phyloP scores from a whole-genome alignment of 1,140 invertebrate species.

The Phortica variegata region DNA sequence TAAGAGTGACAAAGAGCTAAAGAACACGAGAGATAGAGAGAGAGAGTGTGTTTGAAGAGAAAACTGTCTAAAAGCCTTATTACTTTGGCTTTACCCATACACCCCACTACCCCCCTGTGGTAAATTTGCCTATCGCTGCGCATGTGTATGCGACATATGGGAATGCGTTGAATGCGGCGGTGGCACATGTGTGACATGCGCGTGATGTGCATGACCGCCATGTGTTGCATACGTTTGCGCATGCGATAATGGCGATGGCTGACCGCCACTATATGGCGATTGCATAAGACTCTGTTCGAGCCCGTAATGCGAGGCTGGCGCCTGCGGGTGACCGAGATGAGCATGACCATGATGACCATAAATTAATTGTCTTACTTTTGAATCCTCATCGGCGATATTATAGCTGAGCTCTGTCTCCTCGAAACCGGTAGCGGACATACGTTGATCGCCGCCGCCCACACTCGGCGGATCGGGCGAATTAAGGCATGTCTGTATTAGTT shows the following conservation, averaged over 20 bases:
- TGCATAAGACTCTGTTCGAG: conserved; percentile 56
- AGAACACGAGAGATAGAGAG: no score
- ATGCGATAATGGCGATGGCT: conserved; percentile 57
- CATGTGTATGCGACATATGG: conserved; percentile 55
- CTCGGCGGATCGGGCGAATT: conserved; percentile 93
- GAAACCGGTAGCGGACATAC: conserved; percentile 97
- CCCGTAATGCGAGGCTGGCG: conserved; percentile 51
- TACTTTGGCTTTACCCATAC: no score
- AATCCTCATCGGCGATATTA: conserved; percentile 90
- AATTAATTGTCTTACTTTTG: conserved; percentile 94
- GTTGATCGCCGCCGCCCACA: conserved; percentile 74
- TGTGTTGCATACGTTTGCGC: conserved; percentile 45
- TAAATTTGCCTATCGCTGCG: conserved; percentile 41
- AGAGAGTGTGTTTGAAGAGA: no score
- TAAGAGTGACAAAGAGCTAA: no score
- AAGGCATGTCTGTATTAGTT: conserved; percentile 97
- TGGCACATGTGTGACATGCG: conserved; percentile 50
- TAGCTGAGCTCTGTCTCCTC: conserved; percentile 98
- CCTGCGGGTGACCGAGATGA: conserved; percentile 58
- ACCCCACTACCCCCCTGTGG: no score
- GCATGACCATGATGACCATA: conserved; percentile 73
- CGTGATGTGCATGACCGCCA: conserved; percentile 47
- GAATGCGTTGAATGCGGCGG: conserved; percentile 54
- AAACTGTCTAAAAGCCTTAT: no score
- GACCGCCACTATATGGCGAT: conserved; percentile 58